phyloP scores from a whole-genome alignment of 2,113 vertebrate species.

The Campylomormyrus tamandua region DNA sequence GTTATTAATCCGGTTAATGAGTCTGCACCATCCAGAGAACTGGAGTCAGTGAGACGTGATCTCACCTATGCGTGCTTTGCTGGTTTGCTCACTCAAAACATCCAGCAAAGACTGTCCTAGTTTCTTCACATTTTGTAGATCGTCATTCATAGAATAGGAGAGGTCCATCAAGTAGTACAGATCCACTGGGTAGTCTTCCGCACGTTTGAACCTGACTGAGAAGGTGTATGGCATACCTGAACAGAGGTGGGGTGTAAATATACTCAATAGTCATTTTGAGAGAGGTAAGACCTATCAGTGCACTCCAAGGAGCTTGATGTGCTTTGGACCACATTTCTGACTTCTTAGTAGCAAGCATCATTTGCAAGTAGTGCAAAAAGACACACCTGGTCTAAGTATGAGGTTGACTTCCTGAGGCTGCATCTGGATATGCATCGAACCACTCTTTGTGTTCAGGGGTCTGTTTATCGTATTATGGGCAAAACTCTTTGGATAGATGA shows the following conservation, averaged over 20 bases:
- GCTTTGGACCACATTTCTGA: neutral
- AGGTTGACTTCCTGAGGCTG: constrained; percentile 65
- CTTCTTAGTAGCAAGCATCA: neutral
- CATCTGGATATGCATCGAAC: constrained; percentile 53
- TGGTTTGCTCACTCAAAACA: constrained; percentile 56
- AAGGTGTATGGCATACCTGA: constrained; percentile 66
- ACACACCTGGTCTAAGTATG: constrained; percentile 69
- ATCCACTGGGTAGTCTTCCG: constrained; percentile 84
- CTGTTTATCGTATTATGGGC: fast-evolving
- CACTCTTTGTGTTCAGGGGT: fast-evolving
- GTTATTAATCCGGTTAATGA: neutral
- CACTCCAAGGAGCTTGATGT: neutral
- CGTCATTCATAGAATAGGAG: constrained; percentile 90
- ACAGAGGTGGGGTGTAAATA: neutral
- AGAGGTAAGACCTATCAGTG: neutral
- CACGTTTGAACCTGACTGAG: constrained; percentile 67
- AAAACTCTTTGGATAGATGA: constrained; percentile 56
- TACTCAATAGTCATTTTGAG: neutral
- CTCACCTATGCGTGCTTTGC: constrained; percentile 72
- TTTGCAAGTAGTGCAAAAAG: neutral
- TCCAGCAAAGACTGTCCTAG: constrained; percentile 73
- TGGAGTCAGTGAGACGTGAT: neutral
- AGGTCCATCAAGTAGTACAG: constrained; percentile 98
- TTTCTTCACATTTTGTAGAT: constrained; percentile 76
- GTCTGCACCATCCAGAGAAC: neutral